These are phyloP conservation scores for Callithrix jacchus DNA, from an alignment of 2,113 vertebrate genomes.

Conservation along the genomic window DNA sequence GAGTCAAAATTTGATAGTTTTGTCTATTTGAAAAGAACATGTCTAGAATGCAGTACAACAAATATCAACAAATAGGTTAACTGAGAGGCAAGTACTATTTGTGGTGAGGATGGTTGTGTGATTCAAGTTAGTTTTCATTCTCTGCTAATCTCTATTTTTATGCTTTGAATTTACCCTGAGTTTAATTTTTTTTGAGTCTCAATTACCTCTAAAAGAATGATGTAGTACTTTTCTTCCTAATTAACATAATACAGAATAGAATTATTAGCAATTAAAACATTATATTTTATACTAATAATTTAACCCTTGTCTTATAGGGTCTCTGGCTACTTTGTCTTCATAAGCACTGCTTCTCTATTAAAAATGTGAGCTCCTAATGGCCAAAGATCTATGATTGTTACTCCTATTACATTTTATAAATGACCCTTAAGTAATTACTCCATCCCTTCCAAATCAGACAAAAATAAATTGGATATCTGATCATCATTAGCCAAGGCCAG, in stretches of 20 bases:
- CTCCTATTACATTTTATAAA: slow-evolving; percentile 3
- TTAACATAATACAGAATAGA: slow-evolving; percentile 18
- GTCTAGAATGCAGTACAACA: slow-evolving; percentile 73
- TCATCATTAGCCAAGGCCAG: not conserved
- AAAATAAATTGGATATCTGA: not conserved
- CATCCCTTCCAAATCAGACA: not conserved
- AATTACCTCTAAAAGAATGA: slow-evolving; percentile 29
- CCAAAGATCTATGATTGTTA: not conserved
- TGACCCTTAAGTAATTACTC: not conserved
- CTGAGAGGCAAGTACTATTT: slow-evolving; percentile 61
- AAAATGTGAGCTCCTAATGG: slow-evolving; percentile 9
- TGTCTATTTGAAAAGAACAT: slow-evolving; percentile 74
- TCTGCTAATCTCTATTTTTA: slow-evolving; percentile 19
- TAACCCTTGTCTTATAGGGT: not conserved
- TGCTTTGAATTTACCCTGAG: slow-evolving; percentile 31
- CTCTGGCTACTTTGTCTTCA: not conserved
- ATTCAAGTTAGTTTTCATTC: slow-evolving; percentile 76
- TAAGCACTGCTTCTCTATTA: slow-evolving; percentile 14
- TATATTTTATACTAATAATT: not conserved
- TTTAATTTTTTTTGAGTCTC: slow-evolving; percentile 12
- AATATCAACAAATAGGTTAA: slow-evolving; percentile 69
- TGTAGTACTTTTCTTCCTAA: not conserved
- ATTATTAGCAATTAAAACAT: slow-evolving; percentile 32
- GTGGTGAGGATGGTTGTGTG: slow-evolving; percentile 55
- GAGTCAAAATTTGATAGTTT: slow-evolving; percentile 77